Conservation (phyloP, 1,140 invertebrate genomes). For the Carposina sasakii region DNA sequence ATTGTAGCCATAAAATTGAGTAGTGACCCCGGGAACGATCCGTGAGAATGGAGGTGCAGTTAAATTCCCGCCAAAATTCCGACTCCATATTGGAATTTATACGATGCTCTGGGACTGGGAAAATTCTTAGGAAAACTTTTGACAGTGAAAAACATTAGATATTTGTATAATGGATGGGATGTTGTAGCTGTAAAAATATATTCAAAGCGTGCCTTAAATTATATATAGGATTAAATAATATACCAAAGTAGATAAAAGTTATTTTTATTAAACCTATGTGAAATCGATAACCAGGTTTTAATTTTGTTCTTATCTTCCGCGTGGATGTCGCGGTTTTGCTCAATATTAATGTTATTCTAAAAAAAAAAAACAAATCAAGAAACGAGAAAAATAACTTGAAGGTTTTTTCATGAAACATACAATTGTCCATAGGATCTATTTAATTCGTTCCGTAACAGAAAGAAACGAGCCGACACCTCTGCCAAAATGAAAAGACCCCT, state of each 20-base stretch:
- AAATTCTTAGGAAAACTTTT: not conserved
- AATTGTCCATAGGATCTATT: slow-evolving; percentile 49
- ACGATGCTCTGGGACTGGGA: not conserved
- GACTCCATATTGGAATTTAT: not conserved
- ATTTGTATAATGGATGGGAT: not conserved
- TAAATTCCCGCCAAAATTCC: slow-evolving; percentile 1
- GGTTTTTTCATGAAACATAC: slow-evolving; percentile 26
- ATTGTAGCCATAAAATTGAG: slow-evolving; percentile 29
- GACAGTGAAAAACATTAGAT: not conserved
- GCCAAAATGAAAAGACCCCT: slow-evolving; percentile 64
- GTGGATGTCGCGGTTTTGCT: not conserved
- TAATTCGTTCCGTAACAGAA: slow-evolving; percentile 49
- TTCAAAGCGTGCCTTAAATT: not conserved
- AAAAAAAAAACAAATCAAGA: slow-evolving; percentile 1
- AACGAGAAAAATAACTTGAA: not conserved
- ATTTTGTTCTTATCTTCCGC: too few species aligned
- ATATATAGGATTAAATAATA: too few species aligned
- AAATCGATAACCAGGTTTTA: too few species aligned
- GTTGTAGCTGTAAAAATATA: not conserved
- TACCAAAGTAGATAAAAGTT: too few species aligned
- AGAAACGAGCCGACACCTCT: slow-evolving; percentile 59
- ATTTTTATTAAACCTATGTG: too few species aligned
- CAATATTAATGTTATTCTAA: not conserved
- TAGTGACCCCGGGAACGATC: slow-evolving; percentile 21
- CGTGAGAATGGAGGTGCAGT: slow-evolving; percentile 18